Evolutionary conservation across 2,797 vertebrate species (phyloP).

Genomic region (Acipenser transmontanus): DNA sequence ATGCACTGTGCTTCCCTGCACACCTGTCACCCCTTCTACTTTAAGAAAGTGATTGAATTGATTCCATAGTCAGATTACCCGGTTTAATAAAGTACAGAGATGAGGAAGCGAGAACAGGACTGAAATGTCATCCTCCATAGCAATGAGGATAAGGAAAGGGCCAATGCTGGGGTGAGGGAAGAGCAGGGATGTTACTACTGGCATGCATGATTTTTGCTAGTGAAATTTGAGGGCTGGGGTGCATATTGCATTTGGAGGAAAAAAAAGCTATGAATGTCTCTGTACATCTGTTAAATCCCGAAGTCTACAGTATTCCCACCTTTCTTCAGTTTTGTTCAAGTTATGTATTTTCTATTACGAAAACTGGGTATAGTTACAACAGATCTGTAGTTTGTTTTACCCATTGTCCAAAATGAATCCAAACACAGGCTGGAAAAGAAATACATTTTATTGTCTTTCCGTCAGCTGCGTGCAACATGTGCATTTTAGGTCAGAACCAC

Average conservation of each 20-base stretch:
- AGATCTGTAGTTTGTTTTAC: not conserved
- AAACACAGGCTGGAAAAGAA: not conserved
- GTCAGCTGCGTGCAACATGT: slow-evolving; percentile 20
- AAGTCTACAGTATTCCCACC: slow-evolving; percentile 3
- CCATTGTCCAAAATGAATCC: not conserved
- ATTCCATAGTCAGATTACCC: slow-evolving; percentile 22
- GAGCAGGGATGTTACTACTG: slow-evolving; percentile 28
- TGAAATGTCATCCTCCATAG: slow-evolving; percentile 3
- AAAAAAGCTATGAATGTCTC: too few relatives aligned
- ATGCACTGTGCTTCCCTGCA: not conserved
- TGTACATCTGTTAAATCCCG: too few relatives aligned
- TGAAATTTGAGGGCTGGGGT: slow-evolving; percentile 28
- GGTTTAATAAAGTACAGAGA: slow-evolving; percentile 23
- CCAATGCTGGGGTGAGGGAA: not conserved
- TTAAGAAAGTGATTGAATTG: slow-evolving; percentile 10
- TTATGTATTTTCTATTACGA: slow-evolving; percentile 29
- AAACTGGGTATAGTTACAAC: too few relatives aligned
- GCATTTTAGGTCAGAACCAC: not conserved
- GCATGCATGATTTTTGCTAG: slow-evolving; percentile 38
- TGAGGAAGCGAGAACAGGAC: slow-evolving; percentile 23
- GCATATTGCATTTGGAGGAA: too few relatives aligned
- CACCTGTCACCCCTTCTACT: slow-evolving; percentile 12
- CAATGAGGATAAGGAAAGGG: not conserved
- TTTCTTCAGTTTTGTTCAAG: slow-evolving; percentile 40
- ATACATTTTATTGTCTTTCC: not conserved